These are phyloP conservation scores for Prionace glauca DNA, from an alignment of 2,797 vertebrate genomes.

Conservation along the genomic window DNA sequence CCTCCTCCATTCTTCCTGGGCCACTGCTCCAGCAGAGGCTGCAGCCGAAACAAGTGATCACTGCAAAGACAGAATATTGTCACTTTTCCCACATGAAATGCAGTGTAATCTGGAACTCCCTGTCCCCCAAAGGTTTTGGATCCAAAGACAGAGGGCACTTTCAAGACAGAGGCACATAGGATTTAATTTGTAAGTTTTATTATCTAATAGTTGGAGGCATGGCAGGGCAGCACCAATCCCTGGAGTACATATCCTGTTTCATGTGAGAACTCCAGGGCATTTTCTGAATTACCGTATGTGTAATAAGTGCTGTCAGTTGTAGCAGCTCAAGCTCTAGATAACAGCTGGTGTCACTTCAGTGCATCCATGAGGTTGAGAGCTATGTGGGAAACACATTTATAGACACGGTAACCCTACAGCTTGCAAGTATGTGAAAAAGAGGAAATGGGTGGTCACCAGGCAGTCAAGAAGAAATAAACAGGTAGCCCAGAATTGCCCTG, in stretches of 20 bases:
- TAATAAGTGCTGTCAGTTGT: neutral
- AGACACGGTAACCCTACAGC: no score
- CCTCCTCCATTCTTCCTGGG: neutral
- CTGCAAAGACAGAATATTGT: neutral
- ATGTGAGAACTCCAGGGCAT: no score
- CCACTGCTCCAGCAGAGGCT: neutral
- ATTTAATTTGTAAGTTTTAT: neutral
- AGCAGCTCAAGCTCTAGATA: no score
- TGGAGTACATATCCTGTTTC: neutral
- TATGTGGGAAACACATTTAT: no score
- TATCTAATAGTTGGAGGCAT: neutral
- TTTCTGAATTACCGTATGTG: neutral
- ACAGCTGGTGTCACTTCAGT: no score
- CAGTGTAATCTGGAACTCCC: neutral
- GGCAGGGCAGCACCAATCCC: neutral
- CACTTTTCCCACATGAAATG: neutral
- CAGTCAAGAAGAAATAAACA: no score
- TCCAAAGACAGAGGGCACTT: neutral
- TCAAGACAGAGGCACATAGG: neutral
- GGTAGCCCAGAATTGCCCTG: no score
- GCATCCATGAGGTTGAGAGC: no score
- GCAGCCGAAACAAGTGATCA: neutral
- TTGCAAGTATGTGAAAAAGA: no score
- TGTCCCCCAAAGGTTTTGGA: neutral
- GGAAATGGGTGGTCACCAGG: no score